Percentiles rank a stretch among this genome's conserved stretches.
phyloP scores from a whole-genome alignment of 2,888 invertebrate genomes.

The Schrankia costaestrigalis region DNA sequence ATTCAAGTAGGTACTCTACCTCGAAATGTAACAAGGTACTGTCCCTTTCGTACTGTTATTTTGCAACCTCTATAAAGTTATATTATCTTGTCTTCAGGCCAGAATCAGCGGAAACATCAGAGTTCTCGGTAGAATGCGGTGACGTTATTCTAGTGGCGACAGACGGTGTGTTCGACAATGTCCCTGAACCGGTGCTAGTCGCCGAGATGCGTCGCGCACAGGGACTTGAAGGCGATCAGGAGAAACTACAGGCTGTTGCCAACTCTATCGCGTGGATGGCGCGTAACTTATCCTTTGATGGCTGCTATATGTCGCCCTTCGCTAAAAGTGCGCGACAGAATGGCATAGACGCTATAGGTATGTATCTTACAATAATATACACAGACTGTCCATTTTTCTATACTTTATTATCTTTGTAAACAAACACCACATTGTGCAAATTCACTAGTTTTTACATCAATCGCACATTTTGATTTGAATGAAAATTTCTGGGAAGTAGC shows the following conservation, averaged over 20 bases:
- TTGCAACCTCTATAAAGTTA: no score
- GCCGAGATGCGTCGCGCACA: slow-evolving; percentile 88
- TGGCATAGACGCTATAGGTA: slow-evolving; percentile 95
- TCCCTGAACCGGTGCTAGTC: slow-evolving; percentile 94
- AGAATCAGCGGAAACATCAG: slow-evolving; percentile 93
- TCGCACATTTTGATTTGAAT: no score
- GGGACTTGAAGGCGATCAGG: slow-evolving; percentile 78
- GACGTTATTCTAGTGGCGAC: slow-evolving; percentile 97
- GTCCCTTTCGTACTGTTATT: background rate
- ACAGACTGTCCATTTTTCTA: background rate
- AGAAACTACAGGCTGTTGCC: slow-evolving; percentile 92
- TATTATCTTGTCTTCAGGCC: slow-evolving; percentile 80
- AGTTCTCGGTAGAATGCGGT: slow-evolving; percentile 94
- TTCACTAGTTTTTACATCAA: no score
- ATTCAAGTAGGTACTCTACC: no score
- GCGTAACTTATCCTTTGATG: slow-evolving; percentile 95
- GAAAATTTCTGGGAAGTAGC: no score
- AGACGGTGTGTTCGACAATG: slow-evolving; percentile 99
- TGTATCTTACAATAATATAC: slow-evolving; percentile 2
- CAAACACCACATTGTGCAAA: no score
- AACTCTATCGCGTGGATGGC: slow-evolving; percentile 98
- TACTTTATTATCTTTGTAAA: no score
- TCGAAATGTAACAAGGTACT: background rate
- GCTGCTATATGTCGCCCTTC: slow-evolving; percentile 97
- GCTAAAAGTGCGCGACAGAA: slow-evolving; percentile 95